These are phyloP conservation scores for Struthidea cinerea DNA, from an alignment of 2,113 vertebrate species.

Conservation along the genomic window DNA sequence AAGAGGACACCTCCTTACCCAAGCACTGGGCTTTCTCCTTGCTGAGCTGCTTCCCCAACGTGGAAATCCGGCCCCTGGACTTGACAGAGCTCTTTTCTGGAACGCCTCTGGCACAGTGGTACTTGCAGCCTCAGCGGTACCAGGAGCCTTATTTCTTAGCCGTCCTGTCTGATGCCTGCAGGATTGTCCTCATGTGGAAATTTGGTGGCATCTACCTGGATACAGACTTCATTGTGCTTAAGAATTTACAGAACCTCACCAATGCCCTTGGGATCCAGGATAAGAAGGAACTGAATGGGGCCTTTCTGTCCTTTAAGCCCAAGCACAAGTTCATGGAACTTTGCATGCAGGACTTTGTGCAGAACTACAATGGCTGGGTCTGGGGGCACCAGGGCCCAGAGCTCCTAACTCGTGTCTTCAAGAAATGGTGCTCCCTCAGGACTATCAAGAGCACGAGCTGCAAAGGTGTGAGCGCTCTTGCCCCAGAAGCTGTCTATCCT, in stretches of 20 bases:
- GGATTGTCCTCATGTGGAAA: slow-evolving; percentile 70
- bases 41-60: slow-evolving; percentile 67
- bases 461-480: slow-evolving; percentile 51
- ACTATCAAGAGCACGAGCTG: slow-evolving; percentile 49
- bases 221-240: slow-evolving; percentile 75
- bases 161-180: slow-evolving; percentile 63
- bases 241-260: slow-evolving; percentile 54
- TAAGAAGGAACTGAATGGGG: slow-evolving; percentile 48
- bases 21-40: background rate
- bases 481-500: slow-evolving; percentile 67
- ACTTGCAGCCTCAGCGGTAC: background rate
- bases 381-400: slow-evolving; percentile 72
- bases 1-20: too few relatives aligned
- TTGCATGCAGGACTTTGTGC: slow-evolving; percentile 71
- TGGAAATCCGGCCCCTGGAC: slow-evolving; percentile 54
- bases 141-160: slow-evolving; percentile 59
- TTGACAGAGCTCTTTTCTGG: slow-evolving; percentile 60
- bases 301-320: slow-evolving; percentile 69
- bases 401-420: slow-evolving; percentile 69
- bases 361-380: slow-evolving; percentile 60
- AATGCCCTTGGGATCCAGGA: slow-evolving; percentile 53
- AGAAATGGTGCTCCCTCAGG: slow-evolving; percentile 61
- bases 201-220: slow-evolving; percentile 74
- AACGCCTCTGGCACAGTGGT: slow-evolving; percentile 67
- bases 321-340: slow-evolving; percentile 55